phyloP scores from a whole-genome alignment of 1,140 invertebrate species.

The Hylaeus anthracinus region DNA sequence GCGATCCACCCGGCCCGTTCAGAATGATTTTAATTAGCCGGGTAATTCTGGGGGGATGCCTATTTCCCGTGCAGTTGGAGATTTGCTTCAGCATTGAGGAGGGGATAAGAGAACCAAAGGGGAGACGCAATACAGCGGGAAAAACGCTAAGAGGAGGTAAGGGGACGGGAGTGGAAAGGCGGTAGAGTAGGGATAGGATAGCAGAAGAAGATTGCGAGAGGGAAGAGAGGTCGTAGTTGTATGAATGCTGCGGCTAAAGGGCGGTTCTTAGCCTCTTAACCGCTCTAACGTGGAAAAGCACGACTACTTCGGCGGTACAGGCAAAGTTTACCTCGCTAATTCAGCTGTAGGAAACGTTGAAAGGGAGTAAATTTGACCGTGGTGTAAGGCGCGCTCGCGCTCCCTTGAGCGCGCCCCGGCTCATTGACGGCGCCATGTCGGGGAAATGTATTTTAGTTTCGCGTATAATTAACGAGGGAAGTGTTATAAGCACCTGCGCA shows the following conservation, averaged over 20 bases:
- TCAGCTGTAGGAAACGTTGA: conserved; percentile 50
- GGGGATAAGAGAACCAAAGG: neutral
- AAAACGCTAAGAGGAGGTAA: neutral
- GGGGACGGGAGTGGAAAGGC: too few relatives aligned
- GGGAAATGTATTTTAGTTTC: conserved; percentile 41
- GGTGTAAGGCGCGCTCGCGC: neutral
- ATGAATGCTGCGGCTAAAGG: conserved; percentile 60
- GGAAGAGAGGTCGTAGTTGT: conserved; percentile 42
- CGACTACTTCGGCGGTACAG: conserved; percentile 51
- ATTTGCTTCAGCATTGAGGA: conserved; percentile 1
- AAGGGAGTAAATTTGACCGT: conserved; percentile 53
- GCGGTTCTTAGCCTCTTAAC: conserved; percentile 54
- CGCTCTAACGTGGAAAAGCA: conserved; percentile 57
- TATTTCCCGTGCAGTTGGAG: conserved; percentile 12
- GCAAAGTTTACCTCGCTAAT: conserved; percentile 60
- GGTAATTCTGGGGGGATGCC: conserved; percentile 42
- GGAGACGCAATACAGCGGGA: neutral
- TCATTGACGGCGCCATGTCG: conserved; percentile 45
- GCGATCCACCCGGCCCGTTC: neutral
- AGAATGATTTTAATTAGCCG: conserved; percentile 56
- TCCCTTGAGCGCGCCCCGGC: conserved; percentile 8
- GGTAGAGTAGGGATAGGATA: neutral
- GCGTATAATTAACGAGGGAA: conserved; percentile 46
- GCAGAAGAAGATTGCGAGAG: neutral
- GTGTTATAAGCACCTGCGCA: conserved; percentile 40